Evolutionary conservation across 2,797 vertebrate genomes (phyloP).

Genomic region (Oreortyx pictus): DNA sequence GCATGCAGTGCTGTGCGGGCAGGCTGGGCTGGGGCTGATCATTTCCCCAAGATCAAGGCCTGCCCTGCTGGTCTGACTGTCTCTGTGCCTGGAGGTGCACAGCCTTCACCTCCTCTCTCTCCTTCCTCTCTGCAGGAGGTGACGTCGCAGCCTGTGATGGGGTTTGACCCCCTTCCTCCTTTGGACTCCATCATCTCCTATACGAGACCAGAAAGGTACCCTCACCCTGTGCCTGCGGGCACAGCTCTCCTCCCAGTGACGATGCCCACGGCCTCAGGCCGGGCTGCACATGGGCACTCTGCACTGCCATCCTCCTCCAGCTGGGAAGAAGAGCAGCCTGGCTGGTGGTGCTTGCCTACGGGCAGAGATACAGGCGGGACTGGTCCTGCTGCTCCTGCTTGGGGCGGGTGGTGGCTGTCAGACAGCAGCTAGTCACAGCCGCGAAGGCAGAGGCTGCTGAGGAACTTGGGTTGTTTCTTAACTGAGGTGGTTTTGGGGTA

Average conservation of each 20-base stretch:
- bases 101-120: not conserved
- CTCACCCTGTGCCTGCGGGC: not conserved
- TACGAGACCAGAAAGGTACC: constrained; percentile 91
- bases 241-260: accelerated
- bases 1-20: accelerated
- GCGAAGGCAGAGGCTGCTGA: not conserved
- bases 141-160: constrained; percentile 93
- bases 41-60: not conserved
- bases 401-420: accelerated
- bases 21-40: not conserved
- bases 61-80: not conserved
- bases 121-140: constrained; percentile 85
- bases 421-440: not conserved
- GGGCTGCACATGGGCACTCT: accelerated
- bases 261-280: not conserved
- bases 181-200: constrained; percentile 91
- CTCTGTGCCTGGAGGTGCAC: accelerated
- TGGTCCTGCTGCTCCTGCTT: not conserved
- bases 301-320: not conserved
- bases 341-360: not conserved
- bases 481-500: not conserved
- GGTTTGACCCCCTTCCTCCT: constrained; percentile 95
- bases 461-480: not conserved
- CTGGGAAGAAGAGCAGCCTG: not conserved
- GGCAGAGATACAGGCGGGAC: not conserved